Base-by-base conservation (phyloP, 2,888 invertebrate genomes). In the Erpobdella octoculata region DNA sequence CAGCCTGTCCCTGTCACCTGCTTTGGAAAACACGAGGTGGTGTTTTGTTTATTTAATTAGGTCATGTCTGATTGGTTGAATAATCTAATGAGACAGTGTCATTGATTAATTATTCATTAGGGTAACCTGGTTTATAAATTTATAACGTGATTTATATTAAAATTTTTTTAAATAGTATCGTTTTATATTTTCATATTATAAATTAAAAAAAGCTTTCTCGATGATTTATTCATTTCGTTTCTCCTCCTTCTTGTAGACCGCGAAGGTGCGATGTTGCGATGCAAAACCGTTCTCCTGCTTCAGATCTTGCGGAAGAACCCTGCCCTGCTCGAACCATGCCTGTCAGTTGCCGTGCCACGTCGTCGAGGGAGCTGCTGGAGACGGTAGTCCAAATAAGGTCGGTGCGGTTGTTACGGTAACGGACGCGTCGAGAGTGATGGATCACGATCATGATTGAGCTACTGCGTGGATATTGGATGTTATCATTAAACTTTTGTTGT, bases 331-430 rank as follows among this genome's bases (percentile, higher is more conserved):
- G 15, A 85, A 85, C 76, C 86, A 86, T 80, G 85, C 79, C 0
- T 94, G 94, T 81, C 80, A 84, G 21, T 80, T 87, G 67, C 83
- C 86, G 21, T 94, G 94, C 80, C 94, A 94, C 77, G 73, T 72
- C 18, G 79, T 82, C n/a, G 79, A 75, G 9, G 78, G 75, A 25
- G 67, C 25, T 21, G 31, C 41, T 1, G 62, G 31, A n/a, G 62
- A 62, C 9, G 62, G 31, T 6, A 12, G 28, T 62, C 33, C 35
- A 9, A 33, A 33, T 28, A 28, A 25, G 53, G 28, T 53, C 8
- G 2, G 8, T 9, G 8, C 9, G n/a, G 18, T 41, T 12, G 18
- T 18, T 18, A 12, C 18, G 41, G 41, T 18, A 12, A 18, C 18
- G 41, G 9, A 25, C 28, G 21, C 21, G 53, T 53, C 15, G 15